A percentile compares a stretch with the other conserved stretches of the same genome.
These are phyloP conservation scores for Stomatorhinus ivindoensis DNA, from an alignment of 2,113 vertebrate genomes.

Conservation along the genomic window DNA sequence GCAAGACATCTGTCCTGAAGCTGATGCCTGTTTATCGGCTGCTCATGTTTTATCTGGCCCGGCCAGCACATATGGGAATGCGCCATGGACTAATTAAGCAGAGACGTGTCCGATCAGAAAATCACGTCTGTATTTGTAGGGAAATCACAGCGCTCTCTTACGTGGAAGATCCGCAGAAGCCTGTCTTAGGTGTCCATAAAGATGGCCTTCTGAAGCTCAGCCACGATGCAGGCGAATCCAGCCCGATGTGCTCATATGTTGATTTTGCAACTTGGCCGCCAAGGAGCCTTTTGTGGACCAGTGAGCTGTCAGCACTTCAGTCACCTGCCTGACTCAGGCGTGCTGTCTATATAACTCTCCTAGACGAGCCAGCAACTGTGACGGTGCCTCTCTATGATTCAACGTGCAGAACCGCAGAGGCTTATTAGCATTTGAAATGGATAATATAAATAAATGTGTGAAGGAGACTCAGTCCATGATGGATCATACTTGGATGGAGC, in stretches of 20 bases:
- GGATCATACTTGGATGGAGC: not conserved
- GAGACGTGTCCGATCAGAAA: not conserved
- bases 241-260: not conserved
- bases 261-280: not conserved
- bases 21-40: not conserved
- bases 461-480: not conserved
- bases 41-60: not conserved
- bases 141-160: not conserved
- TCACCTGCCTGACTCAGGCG: not conserved
- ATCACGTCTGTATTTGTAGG: not conserved
- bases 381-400: not conserved
- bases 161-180: not conserved
- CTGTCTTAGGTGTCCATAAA: not conserved
- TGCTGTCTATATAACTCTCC: not conserved
- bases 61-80: not conserved
- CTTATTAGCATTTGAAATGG: slow-evolving; percentile 4
- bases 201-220: not conserved
- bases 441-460: slow-evolving; percentile 6
- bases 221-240: not conserved
- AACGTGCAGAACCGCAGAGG: not conserved
- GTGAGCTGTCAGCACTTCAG: not conserved
- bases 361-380: not conserved
- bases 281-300: not conserved
- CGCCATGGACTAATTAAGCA: not conserved
- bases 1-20: not conserved